A percentile compares a stretch with the other conserved stretches of the same genome.
Evolutionary conservation across 2,113 vertebrate genomes (phyloP).

Genomic region (Perca schrenkii): DNA sequence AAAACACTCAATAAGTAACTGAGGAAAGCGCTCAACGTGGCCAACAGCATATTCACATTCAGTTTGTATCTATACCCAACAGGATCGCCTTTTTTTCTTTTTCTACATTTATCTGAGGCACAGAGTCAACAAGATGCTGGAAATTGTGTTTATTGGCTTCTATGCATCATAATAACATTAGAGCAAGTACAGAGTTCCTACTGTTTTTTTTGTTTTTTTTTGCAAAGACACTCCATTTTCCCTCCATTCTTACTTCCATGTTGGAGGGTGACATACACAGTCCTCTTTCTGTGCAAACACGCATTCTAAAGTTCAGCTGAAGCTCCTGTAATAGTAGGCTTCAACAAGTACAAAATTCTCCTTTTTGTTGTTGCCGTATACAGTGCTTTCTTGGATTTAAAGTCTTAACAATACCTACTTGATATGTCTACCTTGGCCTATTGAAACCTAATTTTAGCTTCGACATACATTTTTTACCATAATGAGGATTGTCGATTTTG

Average conservation of each 20-base stretch:
- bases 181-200: neutral
- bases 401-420: neutral
- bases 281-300: neutral
- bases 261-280: no score
- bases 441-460: neutral
- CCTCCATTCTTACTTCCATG: no score
- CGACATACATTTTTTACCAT: neutral
- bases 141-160: neutral
- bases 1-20: conserved; percentile 38
- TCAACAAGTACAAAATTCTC: neutral
- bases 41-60: neutral
- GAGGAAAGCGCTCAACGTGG: neutral
- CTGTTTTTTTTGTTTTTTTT: neutral
- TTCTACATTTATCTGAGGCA: neutral
- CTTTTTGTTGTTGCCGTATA: neutral
- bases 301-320: neutral
- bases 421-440: neutral
- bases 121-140: neutral
- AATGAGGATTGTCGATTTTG: neutral
- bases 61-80: neutral
- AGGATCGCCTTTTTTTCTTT: neutral
- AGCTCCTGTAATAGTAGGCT: neutral
- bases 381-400: neutral
- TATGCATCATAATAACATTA: neutral
- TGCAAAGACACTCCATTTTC: no score